Base-by-base conservation (phyloP, 1,140 invertebrate genomes). In the Cecropterus lyciades region DNA sequence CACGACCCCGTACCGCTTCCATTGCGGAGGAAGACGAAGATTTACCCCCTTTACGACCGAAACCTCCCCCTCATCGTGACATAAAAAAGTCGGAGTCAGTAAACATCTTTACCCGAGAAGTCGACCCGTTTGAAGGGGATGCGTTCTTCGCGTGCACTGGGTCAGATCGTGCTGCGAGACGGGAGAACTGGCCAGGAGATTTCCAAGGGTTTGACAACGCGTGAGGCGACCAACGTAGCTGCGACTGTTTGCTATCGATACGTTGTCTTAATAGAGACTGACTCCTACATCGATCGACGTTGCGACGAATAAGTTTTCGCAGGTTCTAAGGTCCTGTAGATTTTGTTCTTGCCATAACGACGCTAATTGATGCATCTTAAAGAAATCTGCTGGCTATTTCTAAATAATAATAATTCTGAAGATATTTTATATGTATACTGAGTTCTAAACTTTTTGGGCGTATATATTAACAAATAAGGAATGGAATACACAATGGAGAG, bases 61-160 rank as follows among this genome's bases (percentile, higher is more conserved):
- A 81, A 40, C 79, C 84, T 0, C 73, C 73, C 0, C 69, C 70
- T 0, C 83, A 87, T 27, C 59, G 79, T 49, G 93, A 95, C 62
- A 95, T 96, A 15, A 96, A 96, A 74, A 97, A 97, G 85, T 97
- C 96, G 0, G 96, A 97, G 79, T 97, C 97, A 1, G 95, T 97
- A 13, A 97, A 97, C 83, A 97, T 98, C 71, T 98, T 98, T 87
- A 95, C 95, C 5, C 93, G 96, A 43, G 94, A 94, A 63, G 83
- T 82, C 0, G 97, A 97, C 93, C 97, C 97, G 3, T 98, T 98
- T 84, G 96, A 96, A 69, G 96, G 97, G 60, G 96, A 97, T 70
- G 96, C 97, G 74, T 98, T 98, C 87, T 97, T 97, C 77, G 95
- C 94, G 27, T 94, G 93, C 70, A 91, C 89, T 0, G 89, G 89